Base-by-base conservation (phyloP, 2,888 invertebrate genomes). In the Bombyx huttoni region DNA sequence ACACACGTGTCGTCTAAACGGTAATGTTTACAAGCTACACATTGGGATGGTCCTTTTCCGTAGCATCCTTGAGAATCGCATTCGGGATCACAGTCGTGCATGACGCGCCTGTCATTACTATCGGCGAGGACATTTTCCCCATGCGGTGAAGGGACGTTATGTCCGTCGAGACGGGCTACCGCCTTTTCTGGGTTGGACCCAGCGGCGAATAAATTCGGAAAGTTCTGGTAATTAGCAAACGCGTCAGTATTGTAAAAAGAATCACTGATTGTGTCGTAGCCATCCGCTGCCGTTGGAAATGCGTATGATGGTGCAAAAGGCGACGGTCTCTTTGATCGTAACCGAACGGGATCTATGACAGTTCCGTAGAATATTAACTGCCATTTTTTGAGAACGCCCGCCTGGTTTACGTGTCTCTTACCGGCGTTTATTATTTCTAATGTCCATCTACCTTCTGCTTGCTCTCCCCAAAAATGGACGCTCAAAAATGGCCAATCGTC, bases 401-500 rank as follows among this genome's bases (percentile, higher is more conserved):
- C 93, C 70, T 94, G 94, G 71, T 94, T 95, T 53, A 96, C 95
- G 61, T 94, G 93, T 57, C 95, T 90, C 64, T 93, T 93, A 46
- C 95, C 95, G 9, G 91, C 90, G 63, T 91, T 91, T 63, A 91
- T 91, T 64, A 96, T 93, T 78, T 95, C 94, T 57, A 97, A 82
- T 24, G 93, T 95, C 97, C 96, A 97, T 59, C 94, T 90, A 35
- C 96, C 96, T 69, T 95, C 94, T 50, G 95, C 94, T 66, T 93
- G 95, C 80, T 96, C 96, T 33, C 99, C 99, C 99, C 99, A 99
- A 84, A 95, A 98, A 79, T 99, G 99, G 13, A 99, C 98, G 71
- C 98, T 97, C 66, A 99, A 91, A 90, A 99, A 99, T 12, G 98
- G 98, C 99, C 99, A 99, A 78, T 98, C 97, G 78, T 97, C 96